These are phyloP conservation scores for Ceratina calcarata DNA, from an alignment of 1,140 invertebrate genomes.

Conservation along the genomic window DNA sequence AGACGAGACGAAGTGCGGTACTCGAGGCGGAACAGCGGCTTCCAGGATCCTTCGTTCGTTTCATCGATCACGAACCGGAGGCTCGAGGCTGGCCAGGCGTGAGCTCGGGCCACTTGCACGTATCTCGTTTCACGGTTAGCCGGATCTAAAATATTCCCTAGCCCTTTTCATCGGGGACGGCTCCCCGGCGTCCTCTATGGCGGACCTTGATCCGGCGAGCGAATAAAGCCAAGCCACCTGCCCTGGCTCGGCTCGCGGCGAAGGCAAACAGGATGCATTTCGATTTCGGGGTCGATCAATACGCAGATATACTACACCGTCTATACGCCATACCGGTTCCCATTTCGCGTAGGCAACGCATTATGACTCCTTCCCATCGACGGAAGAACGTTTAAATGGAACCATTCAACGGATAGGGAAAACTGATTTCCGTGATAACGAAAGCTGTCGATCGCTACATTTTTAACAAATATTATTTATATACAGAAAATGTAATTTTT, in stretches of 20 bases:
- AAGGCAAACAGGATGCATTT: slow-evolving; percentile 55
- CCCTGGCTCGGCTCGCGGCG: background rate
- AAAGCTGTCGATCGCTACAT: too few relatives aligned
- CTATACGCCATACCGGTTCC: background rate
- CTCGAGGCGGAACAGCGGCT: slow-evolving; percentile 14
- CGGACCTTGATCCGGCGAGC: slow-evolving; percentile 29
- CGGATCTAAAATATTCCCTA: slow-evolving; percentile 59
- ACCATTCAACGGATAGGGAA: background rate
- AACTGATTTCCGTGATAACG: slow-evolving; percentile 7
- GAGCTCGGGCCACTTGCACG: slow-evolving; percentile 41
- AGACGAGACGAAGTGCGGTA: slow-evolving; percentile 14
- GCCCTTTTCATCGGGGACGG: slow-evolving; percentile 45
- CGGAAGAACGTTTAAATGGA: slow-evolving; percentile 24
- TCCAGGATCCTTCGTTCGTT: slow-evolving; percentile 49
- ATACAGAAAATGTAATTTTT: too few relatives aligned
- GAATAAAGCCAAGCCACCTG: slow-evolving; percentile 25
- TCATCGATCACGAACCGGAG: slow-evolving; percentile 53
- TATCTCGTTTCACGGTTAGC: slow-evolving; percentile 68
- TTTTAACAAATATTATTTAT: too few relatives aligned
- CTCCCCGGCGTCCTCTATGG: background rate
- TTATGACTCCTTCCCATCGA: slow-evolving; percentile 5
- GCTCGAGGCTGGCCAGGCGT: slow-evolving; percentile 9
- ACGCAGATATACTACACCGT: background rate
- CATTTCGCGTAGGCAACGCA: background rate
- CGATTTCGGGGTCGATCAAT: slow-evolving; percentile 42